A percentile compares a stretch with the other conserved stretches of the same genome.
Conservation (phyloP, 2,797 vertebrate species). For the Loris lydekkerianus region DNA sequence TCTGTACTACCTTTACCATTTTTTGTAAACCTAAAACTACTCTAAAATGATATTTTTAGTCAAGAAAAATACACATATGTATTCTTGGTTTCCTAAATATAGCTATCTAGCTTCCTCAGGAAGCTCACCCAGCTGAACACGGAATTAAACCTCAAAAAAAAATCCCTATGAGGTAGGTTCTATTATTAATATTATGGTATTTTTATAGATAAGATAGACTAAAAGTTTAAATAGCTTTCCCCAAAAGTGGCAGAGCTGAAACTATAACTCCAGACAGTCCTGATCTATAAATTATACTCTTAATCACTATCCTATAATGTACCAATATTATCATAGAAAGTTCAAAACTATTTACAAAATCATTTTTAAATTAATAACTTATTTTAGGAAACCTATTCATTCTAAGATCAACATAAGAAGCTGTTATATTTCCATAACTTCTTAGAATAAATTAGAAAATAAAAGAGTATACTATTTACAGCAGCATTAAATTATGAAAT, state of each 20-base stretch:
- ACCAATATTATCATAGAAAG: neutral
- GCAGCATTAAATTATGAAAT: conserved; percentile 4
- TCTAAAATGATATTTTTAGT: neutral
- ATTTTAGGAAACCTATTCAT: neutral
- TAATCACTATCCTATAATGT: neutral
- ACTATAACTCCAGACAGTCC: neutral
- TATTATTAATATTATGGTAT: neutral
- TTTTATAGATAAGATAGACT: conserved; percentile 8
- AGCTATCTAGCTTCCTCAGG: neutral
- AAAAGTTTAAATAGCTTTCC: neutral
- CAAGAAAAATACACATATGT: neutral
- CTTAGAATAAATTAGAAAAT: neutral
- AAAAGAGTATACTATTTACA: neutral
- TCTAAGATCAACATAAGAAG: neutral
- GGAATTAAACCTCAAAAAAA: conserved; percentile 21
- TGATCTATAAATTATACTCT: neutral
- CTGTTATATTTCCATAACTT: neutral
- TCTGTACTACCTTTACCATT: neutral
- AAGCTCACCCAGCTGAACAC: neutral
- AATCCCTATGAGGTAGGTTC: neutral
- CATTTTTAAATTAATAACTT: neutral
- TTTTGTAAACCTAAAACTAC: conserved; percentile 6
- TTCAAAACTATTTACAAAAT: neutral
- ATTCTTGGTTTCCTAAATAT: neutral
- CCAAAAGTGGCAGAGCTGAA: neutral